Evolutionary conservation across 1,140 invertebrate genomes (phyloP), one percentile per base, ranked within the genome.

Genomic region (Cylas formicarius): DNA sequence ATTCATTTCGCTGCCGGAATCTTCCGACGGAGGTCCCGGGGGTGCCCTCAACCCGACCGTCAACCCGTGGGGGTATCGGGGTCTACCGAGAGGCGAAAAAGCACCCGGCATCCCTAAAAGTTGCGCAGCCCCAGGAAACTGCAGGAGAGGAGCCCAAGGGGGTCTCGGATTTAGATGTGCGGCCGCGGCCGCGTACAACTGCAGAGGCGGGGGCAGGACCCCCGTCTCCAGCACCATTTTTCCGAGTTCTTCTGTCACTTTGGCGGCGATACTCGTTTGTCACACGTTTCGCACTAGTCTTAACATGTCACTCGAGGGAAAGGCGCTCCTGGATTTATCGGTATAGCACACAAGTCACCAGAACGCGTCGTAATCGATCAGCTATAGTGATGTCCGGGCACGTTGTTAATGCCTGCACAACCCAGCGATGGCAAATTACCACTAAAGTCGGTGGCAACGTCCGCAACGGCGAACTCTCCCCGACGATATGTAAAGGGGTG

Each of bases 1-100:
- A 50, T 65, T 62, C 27, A 63, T 60, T 53, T 66, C 64, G 44
- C 63, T 66, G 37, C 64, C 64, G 37, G 60, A 63, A 44, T 66
- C 64, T 55, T 66, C 64, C 7, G 56, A 60, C 13, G 62, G 62
- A 6, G 64, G 64, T 36, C 64, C 64, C 13, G 60, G 60, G 4
- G 60, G 60, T 23, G 64, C 55, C 35, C 61, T 53, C 21, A 65
- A 14, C 5, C 56, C 53, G 7, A 45, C 47, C 2, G 44, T 50
- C 16, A 66, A 27, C 3, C 57, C 60, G 20, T 58, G 61, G 7
- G 63, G 58, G 45, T 62, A 66, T 46, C 63, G 47, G 1, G 63
- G 62, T 26, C 63, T 46, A 28, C 42, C 58, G 27, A 63, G 42
- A 2, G 62, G 61, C 11, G 57, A 56, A 51, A 65, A 65, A 17